These are phyloP conservation scores for Saguinus midas DNA, from an alignment of 2,113 vertebrate genomes.

Conservation along the genomic window DNA sequence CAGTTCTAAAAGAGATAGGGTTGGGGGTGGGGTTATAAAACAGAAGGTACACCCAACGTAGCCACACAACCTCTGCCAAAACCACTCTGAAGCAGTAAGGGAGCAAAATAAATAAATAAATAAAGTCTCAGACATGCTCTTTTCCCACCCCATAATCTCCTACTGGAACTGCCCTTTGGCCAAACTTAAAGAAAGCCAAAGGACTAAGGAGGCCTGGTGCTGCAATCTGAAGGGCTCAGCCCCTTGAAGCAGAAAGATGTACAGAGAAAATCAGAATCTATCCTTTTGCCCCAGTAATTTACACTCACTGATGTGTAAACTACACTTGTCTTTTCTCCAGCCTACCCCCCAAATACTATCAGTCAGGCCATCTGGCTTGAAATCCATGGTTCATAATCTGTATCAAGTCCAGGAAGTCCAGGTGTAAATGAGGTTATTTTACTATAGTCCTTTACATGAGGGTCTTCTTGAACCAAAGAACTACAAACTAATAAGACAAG, in stretches of 20 bases:
- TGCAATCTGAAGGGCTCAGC: no score
- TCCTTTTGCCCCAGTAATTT: neutral
- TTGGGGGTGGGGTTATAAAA: rapidly evolving
- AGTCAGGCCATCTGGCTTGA: neutral
- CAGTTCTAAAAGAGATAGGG: neutral
- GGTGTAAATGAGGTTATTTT: no score
- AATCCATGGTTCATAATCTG: neutral
- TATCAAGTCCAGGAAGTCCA: neutral
- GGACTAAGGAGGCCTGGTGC: neutral
- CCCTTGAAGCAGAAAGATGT: neutral
- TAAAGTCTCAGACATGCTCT: neutral
- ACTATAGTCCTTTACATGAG: neutral
- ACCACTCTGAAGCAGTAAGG: neutral
- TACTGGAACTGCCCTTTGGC: neutral
- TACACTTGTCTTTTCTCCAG: neutral
- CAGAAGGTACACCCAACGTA: neutral
- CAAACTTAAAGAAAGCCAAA: neutral
- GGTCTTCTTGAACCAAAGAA: neutral
- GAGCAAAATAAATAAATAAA: neutral
- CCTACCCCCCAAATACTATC: neutral
- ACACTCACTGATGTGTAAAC: neutral
- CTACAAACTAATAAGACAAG: neutral
- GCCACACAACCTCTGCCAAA: neutral
- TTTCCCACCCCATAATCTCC: neutral
- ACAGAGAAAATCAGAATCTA: neutral